Evolutionary conservation across 2,113 vertebrate species (phyloP), one percentile per base, ranked within the genome.

Genomic region (Pachypanchax playfairii): DNA sequence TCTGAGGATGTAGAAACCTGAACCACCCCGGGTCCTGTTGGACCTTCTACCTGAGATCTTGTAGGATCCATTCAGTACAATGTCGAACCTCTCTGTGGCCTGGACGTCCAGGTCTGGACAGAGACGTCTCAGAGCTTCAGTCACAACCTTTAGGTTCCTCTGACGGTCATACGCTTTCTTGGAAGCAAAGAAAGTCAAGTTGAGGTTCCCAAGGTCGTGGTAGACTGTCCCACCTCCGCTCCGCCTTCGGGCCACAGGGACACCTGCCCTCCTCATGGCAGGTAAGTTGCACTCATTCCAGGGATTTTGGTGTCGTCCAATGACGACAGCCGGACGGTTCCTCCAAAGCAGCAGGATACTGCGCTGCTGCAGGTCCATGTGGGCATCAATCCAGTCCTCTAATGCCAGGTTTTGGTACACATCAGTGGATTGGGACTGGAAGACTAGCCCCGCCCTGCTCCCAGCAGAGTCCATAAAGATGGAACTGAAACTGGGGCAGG

Each of bases 191-290:
- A 99, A 99, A 43, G 97, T 97, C 79, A 98, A 50, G 78, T 99
- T 99, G 68, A 99, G 91, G 82, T 99, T 99, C 11, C 97, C 97
- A n/a, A 94, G 80, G 63, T 99, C 97, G 7, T 99, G 97, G 84
- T 93, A 99, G 29, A 99, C 97, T 0, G 97, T 90, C 1, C 97
- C 97, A 21, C 97, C 97, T 1, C 97, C 97, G n/a, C 97, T 99
- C 42, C 90, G 92, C 56, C 97, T 91, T 47, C 97, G 92, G 20
- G 96, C 95, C 58, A 99, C 70, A 12, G 91, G 90, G 56, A 98
- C 75, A 1, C 88, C 94, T 9, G 80, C 84, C 59, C 88, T 82
- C 77, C 93, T 90, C 91, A 96, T 81, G 0, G 93, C 72, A 8
- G 61, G 74, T 41, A 98, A 89, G 83, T 95, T 87, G 62, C 95